Conservation (phyloP, 2,797 vertebrate species). For the Thalassophryne amazonica region DNA sequence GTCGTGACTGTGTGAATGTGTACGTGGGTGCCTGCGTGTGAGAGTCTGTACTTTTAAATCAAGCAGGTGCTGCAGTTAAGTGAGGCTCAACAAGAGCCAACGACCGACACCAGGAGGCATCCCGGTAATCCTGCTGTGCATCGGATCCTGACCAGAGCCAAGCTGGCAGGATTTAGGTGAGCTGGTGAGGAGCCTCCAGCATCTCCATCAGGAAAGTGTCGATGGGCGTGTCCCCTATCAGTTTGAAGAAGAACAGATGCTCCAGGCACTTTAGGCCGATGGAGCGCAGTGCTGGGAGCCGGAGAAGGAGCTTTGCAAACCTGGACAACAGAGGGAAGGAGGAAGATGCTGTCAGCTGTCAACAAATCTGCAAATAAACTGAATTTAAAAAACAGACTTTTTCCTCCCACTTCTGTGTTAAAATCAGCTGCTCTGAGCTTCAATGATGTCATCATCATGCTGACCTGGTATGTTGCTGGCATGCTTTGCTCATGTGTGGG, state of each 20-base stretch:
- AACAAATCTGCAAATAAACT: no score
- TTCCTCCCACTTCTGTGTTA: no score
- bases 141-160: slow-evolving; percentile 32
- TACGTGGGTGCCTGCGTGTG: slow-evolving; percentile 19
- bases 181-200: slow-evolving; percentile 91
- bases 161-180: slow-evolving; percentile 73
- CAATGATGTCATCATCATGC: neutral
- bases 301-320: slow-evolving; percentile 92
- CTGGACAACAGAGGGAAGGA: slow-evolving; percentile 45
- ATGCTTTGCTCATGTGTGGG: no score
- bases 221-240: slow-evolving; percentile 93
- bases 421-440: neutral
- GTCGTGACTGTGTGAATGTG: neutral
- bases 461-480: neutral
- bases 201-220: slow-evolving; percentile 97
- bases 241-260: slow-evolving; percentile 96
- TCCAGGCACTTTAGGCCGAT: slow-evolving; percentile 93
- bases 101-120: slow-evolving; percentile 14
- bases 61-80: slow-evolving; percentile 61
- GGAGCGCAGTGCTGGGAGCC: slow-evolving; percentile 90
- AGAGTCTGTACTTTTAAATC: slow-evolving; percentile 43
- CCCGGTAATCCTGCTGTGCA: slow-evolving; percentile 60
- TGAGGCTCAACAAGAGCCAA: slow-evolving; percentile 48
- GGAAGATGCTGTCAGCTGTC: neutral
- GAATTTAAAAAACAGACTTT: no score